Evolutionary conservation across 2,113 vertebrate genomes (phyloP).

Genomic region (Macquaria australasica): DNA sequence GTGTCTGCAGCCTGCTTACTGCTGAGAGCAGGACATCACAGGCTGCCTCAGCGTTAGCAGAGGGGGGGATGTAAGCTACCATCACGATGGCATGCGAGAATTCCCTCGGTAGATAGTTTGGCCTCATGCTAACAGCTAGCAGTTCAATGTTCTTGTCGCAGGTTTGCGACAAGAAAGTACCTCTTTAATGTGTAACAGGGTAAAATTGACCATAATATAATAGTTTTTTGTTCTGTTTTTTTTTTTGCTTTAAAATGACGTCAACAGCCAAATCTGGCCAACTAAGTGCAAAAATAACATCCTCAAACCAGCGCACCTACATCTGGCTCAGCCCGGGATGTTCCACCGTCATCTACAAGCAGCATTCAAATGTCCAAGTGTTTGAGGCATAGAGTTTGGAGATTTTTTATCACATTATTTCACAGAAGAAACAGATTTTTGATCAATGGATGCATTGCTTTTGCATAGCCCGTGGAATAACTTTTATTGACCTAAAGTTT

Average conservation of each 20-base stretch:
- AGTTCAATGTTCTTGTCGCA: too few relatives aligned
- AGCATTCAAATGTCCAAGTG: not conserved
- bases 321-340: not conserved
- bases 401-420: not conserved
- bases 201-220: not conserved
- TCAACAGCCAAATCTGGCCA: not conserved
- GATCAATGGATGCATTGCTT: not conserved
- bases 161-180: too few relatives aligned
- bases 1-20: too few relatives aligned
- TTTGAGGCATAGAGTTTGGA: not conserved
- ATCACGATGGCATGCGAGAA: too few relatives aligned
- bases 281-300: not conserved
- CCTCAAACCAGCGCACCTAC: not conserved
- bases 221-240: not conserved
- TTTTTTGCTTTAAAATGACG: not conserved
- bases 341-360: constrained; percentile 1
- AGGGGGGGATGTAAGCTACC: too few relatives aligned
- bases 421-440: not conserved
- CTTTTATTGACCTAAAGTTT: not conserved
- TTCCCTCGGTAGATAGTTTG: too few relatives aligned
- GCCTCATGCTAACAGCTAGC: too few relatives aligned
- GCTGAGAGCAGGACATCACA: too few relatives aligned
- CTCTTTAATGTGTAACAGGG: too few relatives aligned
- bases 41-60: too few relatives aligned
- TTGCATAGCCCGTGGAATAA: not conserved